Evolutionary conservation across 2,797 vertebrate genomes (phyloP), one percentile per base, ranked within the genome.

Genomic region (Hemibagrus guttatus): DNA sequence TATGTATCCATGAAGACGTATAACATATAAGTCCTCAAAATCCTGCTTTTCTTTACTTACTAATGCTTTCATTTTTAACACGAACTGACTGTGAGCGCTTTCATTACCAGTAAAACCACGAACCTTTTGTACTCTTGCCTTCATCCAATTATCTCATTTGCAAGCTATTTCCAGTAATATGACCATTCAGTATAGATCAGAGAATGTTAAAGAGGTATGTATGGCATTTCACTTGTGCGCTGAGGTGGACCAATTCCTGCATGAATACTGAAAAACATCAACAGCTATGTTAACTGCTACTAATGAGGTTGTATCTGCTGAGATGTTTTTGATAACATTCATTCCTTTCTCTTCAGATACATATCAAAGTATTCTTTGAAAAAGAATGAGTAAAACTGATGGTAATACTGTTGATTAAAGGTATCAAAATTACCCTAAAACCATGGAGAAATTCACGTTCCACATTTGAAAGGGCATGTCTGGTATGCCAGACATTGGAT

Each of bases 401-500:
- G 85, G 72, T 82, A 87, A 85, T 39, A 80, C 69, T 71, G 85
- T 81, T 88, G 90, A 91, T 90, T 91, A 91, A 90, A 91, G 89
- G 86, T 88, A 90, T 87, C 61, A 89, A 83, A 85, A 88, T 90
- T 42, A 88, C 85, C 84, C 88, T 76, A 72, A 88, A 86, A 85
- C 81, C 83, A 85, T 81, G 64, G 42, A 87, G 85, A 87, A 87
- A 91, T 83, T 84, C 84, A 83, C 84, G 82, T 87, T 89, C 78
- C 84, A 87, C 87, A 89, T 87, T 89, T 85, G 76, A 85, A 87
- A 87, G 89, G 85, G 89, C 87, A 92, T 87, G 87, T 87, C 87
- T 90, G 89, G 91, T 87, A 90, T 91, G 86, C 86, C 84, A 89
- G 83, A 87, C 86, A 86, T 85, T 87, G 89, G 86, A 89, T 90